phyloP scores from a whole-genome alignment of 2,797 vertebrate species.

The Chiloscyllium punctatum region DNA sequence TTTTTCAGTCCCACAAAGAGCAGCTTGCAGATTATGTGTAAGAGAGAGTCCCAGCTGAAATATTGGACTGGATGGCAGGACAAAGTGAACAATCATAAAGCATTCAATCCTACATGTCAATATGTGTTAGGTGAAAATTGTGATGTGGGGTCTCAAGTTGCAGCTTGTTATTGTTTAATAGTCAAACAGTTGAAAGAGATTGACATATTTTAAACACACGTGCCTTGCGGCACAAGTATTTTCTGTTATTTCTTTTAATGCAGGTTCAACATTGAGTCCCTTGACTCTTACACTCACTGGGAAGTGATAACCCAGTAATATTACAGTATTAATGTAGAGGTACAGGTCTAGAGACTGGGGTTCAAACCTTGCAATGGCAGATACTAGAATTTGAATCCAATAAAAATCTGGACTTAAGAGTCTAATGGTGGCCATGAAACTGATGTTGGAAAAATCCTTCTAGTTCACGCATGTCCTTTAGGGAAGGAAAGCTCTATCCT shows the following conservation, averaged over 20 bases:
- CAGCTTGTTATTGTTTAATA: not conserved
- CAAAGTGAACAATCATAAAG: slow-evolving; percentile 1
- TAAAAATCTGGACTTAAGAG: no score
- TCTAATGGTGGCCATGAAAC: no score
- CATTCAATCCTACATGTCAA: not conserved
- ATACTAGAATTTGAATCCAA: no score
- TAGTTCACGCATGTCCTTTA: no score
- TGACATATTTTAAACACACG: not conserved
- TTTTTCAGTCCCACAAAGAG: not conserved
- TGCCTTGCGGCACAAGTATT: not conserved
- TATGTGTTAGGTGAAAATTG: not conserved
- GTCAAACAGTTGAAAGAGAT: not conserved
- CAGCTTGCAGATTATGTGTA: not conserved
- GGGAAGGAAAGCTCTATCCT: no score
- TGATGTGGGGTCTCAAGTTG: not conserved
- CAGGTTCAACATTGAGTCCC: not conserved
- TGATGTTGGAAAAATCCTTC: no score
- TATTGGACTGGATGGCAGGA: not conserved
- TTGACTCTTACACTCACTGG: no score
- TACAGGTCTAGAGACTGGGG: no score
- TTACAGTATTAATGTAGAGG: no score
- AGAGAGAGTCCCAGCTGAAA: not conserved
- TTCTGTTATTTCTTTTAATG: not conserved
- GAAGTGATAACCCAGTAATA: no score
- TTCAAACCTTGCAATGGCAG: no score